phyloP scores from a whole-genome alignment of 2,113 vertebrate genomes.

The Phalacrocorax carbo region DNA sequence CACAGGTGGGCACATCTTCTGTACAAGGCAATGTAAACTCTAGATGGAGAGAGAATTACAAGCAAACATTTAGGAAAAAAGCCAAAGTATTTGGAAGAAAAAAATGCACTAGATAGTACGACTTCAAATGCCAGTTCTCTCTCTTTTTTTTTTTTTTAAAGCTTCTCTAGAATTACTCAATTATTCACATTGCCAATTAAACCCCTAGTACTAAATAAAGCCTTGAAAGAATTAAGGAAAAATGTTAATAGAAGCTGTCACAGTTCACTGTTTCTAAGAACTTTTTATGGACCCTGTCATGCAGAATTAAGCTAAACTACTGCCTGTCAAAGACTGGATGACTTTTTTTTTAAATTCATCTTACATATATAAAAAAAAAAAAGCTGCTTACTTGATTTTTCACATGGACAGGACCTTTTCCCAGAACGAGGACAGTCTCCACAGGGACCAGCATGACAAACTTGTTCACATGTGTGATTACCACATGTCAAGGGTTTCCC shows the following conservation, averaged over 20 bases:
- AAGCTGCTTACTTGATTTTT: conserved; percentile 83
- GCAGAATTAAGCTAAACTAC: not conserved
- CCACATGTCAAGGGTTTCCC: conserved; percentile 85
- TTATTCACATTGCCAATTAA: not conserved
- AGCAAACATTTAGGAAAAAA: not conserved
- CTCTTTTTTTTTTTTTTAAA: not conserved
- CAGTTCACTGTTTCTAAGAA: not conserved
- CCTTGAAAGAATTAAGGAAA: not conserved
- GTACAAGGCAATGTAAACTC: conserved; percentile 91
- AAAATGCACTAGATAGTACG: not conserved
- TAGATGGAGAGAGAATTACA: conserved; percentile 43
- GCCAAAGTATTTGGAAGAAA: not conserved
- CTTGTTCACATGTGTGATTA: conserved; percentile 89
- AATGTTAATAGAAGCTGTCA: not conserved
- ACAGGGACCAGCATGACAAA: conserved; percentile 87
- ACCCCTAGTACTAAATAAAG: not conserved
- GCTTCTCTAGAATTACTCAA: not conserved
- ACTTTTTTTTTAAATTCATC: not conserved
- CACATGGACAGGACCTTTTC: conserved; percentile 90
- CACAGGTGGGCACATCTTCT: conserved; percentile 90
- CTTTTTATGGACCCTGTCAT: not conserved
- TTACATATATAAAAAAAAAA: not conserved
- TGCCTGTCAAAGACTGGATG: not conserved
- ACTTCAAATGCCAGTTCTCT: not conserved
- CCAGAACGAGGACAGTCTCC: conserved; percentile 91